These are phyloP conservation scores for Drosophila serrata DNA, from an alignment of 1,140 invertebrate species.

Conservation along the genomic window DNA sequence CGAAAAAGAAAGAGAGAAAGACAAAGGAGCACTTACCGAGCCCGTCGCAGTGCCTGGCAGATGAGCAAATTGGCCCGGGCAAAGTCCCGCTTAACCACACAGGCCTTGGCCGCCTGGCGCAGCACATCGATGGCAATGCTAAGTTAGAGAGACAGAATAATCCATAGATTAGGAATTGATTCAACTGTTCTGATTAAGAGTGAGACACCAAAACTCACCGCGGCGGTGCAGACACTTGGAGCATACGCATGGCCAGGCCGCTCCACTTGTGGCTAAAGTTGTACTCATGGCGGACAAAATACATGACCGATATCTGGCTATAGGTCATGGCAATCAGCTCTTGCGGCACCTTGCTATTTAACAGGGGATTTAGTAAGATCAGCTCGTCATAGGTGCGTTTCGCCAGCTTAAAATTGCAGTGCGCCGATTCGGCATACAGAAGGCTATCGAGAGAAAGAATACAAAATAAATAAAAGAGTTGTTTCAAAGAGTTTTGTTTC, in stretches of 20 bases:
- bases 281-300: constrained; percentile 93
- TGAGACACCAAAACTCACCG: constrained; percentile 80
- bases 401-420: constrained; percentile 90
- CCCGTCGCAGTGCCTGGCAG: constrained; percentile 91
- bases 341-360: constrained; percentile 51
- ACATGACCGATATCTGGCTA: constrained; percentile 92
- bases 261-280: constrained; percentile 91
- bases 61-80: constrained; percentile 92
- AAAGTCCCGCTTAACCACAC: constrained; percentile 94
- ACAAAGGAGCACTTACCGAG: constrained; percentile 86
- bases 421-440: constrained; percentile 92
- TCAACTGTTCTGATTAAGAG: not conserved
- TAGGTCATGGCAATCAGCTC: constrained; percentile 89
- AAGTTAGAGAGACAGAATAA: constrained; percentile 7
- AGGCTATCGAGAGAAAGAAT: constrained; percentile 87
- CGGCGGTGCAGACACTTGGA: constrained; percentile 87
- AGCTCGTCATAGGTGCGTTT: constrained; percentile 59
- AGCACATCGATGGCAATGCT: constrained; percentile 92
- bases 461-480: not conserved
- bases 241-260: constrained; percentile 89
- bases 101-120: constrained; percentile 93
- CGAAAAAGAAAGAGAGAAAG: not conserved
- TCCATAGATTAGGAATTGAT: not conserved
- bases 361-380: constrained; percentile 36
- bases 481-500: not conserved